These are phyloP conservation scores for Melanerpes formicivorus DNA, from an alignment of 2,113 vertebrate genomes.

Conservation along the genomic window DNA sequence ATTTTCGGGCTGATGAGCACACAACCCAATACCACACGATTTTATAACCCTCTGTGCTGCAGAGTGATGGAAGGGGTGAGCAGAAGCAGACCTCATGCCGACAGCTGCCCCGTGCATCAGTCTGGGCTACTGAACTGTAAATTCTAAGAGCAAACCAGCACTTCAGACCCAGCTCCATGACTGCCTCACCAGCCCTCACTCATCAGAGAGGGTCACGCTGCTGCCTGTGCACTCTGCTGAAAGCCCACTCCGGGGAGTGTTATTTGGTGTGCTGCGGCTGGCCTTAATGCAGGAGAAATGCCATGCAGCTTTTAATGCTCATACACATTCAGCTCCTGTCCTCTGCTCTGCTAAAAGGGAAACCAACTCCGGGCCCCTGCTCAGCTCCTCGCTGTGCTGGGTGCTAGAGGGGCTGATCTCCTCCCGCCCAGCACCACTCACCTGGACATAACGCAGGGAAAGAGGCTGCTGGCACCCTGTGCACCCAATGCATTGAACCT, in stretches of 20 bases:
- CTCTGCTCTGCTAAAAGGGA: not conserved
- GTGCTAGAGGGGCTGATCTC: not conserved
- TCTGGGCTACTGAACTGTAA: not conserved
- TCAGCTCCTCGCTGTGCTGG: not conserved
- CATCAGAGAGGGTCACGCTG: not conserved
- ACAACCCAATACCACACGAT: not conserved
- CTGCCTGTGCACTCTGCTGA: not conserved
- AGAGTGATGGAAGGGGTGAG: not conserved
- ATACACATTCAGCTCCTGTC: not conserved
- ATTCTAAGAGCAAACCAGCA: accelerated
- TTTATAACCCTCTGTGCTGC: not conserved
- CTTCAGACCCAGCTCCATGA: accelerated
- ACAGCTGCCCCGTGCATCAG: not conserved
- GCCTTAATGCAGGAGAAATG: not conserved
- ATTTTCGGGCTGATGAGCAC: not conserved
- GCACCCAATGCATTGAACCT: not conserved
- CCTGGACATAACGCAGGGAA: not conserved
- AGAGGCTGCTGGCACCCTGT: not conserved
- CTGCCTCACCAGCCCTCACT: not conserved
- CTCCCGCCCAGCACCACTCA: not conserved
- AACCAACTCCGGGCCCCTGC: not conserved
- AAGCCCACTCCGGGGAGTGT: not conserved
- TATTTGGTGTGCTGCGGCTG: not conserved
- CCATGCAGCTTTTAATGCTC: not conserved
- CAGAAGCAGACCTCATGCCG: not conserved